phyloP scores from a whole-genome alignment of 2,888 invertebrate genomes.

The Monopis laevigella region DNA sequence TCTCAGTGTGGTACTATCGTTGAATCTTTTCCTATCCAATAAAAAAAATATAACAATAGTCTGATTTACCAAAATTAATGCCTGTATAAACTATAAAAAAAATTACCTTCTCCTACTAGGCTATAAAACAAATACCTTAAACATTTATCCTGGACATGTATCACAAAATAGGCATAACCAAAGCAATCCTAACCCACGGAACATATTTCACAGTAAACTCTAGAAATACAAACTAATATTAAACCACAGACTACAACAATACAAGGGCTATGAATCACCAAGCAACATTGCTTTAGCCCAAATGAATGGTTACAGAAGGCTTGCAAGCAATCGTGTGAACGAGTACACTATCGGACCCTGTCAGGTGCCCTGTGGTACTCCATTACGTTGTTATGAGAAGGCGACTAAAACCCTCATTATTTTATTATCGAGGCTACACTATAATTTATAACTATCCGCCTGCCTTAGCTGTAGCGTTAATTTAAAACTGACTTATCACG shows the following conservation, averaged over 20 bases:
- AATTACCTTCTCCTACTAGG: no score
- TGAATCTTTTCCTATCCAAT: no score
- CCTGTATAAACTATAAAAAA: no score
- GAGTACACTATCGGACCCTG: slow-evolving; percentile 5
- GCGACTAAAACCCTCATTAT: slow-evolving; percentile 31
- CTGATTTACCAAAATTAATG: no score
- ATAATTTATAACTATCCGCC: slow-evolving; percentile 29
- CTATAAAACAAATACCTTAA: no score
- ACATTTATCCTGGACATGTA: no score
- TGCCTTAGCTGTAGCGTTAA: slow-evolving; percentile 36
- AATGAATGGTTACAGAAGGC: slow-evolving; percentile 22
- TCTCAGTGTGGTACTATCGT: no score
- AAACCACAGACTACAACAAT: background rate
- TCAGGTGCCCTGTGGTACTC: slow-evolving; percentile 17
- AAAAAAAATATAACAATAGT: no score
- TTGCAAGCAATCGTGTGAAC: slow-evolving; percentile 29
- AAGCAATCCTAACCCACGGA: no score
- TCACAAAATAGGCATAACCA: no score
- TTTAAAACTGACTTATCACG: slow-evolving; percentile 43
- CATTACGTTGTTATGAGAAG: slow-evolving; percentile 33
- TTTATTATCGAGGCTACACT: slow-evolving; percentile 39
- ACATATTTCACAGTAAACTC: no score
- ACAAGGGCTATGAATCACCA: slow-evolving; percentile 5
- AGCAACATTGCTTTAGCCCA: background rate
- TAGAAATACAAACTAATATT: slow-evolving; percentile 8